phyloP scores from a whole-genome alignment of 2,797 vertebrate genomes.

The Gobio occitaniae region DNA sequence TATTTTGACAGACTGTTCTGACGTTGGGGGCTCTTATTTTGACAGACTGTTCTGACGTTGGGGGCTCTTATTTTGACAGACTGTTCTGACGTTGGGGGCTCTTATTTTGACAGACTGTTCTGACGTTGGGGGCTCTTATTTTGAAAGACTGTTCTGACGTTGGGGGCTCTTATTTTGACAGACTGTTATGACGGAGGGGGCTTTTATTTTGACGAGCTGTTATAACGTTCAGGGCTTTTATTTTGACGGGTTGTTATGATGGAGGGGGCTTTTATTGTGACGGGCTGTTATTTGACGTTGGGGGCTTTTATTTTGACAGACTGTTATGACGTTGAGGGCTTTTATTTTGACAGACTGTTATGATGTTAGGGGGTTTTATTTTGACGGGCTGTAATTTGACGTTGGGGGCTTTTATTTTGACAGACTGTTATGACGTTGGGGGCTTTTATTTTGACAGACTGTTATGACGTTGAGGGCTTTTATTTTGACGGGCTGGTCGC shows the following conservation, averaged over 20 bases:
- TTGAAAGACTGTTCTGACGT: background rate
- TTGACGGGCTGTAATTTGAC: background rate
- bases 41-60: too few species aligned
- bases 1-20: background rate
- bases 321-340: fast-evolving
- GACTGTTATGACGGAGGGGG: fast-evolving
- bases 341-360: background rate
- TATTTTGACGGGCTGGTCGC: constrained; percentile 1
- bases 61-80: too few species aligned
- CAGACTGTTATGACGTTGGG: fast-evolving
- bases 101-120: too few species aligned
- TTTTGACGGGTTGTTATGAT: background rate
- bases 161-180: background rate
- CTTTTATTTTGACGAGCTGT: constrained; percentile 9
- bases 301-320: constrained; percentile 11
- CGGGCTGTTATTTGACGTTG: background rate
- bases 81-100: too few species aligned
- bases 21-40: too few species aligned
- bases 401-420: background rate
- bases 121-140: too few species aligned
- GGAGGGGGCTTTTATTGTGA: background rate
- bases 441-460: constrained; percentile 9
- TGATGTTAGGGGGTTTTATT: background rate
- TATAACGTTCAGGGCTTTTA: fast-evolving
- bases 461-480: fast-evolving